Evolutionary conservation across 2,888 invertebrate species (phyloP).

Genomic region (Bellardia bayeri): DNA sequence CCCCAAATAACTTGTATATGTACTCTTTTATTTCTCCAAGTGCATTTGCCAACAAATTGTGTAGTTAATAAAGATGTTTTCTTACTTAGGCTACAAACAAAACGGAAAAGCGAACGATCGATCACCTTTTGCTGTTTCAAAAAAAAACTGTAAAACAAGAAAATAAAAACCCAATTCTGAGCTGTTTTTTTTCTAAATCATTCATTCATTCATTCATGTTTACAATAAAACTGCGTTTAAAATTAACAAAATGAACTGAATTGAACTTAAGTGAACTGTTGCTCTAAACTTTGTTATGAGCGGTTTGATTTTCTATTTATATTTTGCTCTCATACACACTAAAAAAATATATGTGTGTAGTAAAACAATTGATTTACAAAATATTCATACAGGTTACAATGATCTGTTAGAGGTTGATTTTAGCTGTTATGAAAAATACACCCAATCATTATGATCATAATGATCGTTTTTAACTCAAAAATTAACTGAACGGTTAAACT

Average conservation of each 20-base stretch:
- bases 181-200: slow-evolving; percentile 9
- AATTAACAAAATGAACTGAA: slow-evolving; percentile 8
- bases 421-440: not conserved
- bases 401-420: not conserved
- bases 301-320: not conserved
- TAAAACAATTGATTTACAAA: not conserved
- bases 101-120: slow-evolving; percentile 54
- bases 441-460: not conserved
- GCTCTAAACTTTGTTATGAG: not conserved
- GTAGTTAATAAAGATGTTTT: slow-evolving; percentile 35
- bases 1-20: no score
- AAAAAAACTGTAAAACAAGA: slow-evolving; percentile 31
- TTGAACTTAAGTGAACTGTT: slow-evolving; percentile 10
- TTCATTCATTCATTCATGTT: not conserved
- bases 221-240: not conserved
- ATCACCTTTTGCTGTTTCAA: slow-evolving; percentile 64
- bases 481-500: no score
- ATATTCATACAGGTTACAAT: not conserved
- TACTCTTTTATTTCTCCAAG: not conserved
- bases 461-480: not conserved
- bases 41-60: slow-evolving; percentile 2
- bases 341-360: not conserved
- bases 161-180: slow-evolving; percentile 35
- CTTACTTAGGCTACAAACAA: not conserved
- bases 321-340: not conserved